A percentile compares a stretch with the other conserved stretches of the same genome.
Evolutionary conservation across 2,888 invertebrate species (phyloP).

Genomic region (Ecliptopera silaceata): DNA sequence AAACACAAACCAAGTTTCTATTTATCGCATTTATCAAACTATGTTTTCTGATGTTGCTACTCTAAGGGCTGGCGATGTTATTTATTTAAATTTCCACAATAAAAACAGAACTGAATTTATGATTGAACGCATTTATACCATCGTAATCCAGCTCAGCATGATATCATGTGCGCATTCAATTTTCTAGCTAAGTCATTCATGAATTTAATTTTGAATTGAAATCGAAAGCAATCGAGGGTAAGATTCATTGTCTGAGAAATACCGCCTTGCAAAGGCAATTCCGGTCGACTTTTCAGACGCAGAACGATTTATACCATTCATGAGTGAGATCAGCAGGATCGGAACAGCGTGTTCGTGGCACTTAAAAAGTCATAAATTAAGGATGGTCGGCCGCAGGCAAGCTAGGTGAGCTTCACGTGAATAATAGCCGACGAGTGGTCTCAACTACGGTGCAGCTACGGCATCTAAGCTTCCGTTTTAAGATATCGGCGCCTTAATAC

Average conservation of each 20-base stretch:
- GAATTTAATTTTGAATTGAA: slow-evolving; percentile 26
- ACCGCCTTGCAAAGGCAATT: slow-evolving; percentile 34
- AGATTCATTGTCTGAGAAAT: slow-evolving; percentile 39
- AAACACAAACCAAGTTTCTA: too few relatives aligned
- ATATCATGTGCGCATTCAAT: slow-evolving; percentile 1
- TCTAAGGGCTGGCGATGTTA: too few relatives aligned
- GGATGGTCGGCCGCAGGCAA: slow-evolving; percentile 53
- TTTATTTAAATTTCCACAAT: background rate
- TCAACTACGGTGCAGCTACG: background rate
- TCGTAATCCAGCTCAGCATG: background rate
- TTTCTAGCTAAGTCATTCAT: slow-evolving; percentile 8
- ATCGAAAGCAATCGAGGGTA: slow-evolving; percentile 34
- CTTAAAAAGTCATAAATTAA: slow-evolving; percentile 72
- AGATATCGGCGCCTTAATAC: background rate
- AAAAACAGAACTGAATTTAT: background rate
- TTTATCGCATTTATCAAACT: too few relatives aligned
- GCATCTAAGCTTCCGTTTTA: slow-evolving; percentile 3
- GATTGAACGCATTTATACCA: background rate
- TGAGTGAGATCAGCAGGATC: slow-evolving; percentile 52
- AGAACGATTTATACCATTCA: slow-evolving; percentile 48
- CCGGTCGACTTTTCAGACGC: slow-evolving; percentile 36
- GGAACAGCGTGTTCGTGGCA: slow-evolving; percentile 64
- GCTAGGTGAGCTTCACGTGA: slow-evolving; percentile 56
- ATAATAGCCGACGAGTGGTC: slow-evolving; percentile 50
- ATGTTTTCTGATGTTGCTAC: too few relatives aligned